Percentiles rank a stretch among this genome's conserved stretches.
Evolutionary conservation across 2,888 invertebrate species (phyloP).

Genomic region (Synanthedon andrenaeformis): DNA sequence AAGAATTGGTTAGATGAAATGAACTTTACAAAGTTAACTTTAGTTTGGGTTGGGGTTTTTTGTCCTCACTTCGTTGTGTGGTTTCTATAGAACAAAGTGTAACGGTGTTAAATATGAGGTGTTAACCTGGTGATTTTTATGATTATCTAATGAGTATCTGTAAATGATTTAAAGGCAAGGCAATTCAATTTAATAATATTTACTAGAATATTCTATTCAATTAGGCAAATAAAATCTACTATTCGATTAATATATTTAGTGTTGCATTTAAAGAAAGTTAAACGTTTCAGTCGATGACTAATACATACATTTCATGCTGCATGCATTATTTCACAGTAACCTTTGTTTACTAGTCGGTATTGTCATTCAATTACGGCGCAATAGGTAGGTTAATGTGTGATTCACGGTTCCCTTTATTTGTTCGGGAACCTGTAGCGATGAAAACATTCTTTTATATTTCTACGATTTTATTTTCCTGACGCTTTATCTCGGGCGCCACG

Average conservation of each 20-base stretch:
- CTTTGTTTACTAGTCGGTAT: conserved; percentile 40
- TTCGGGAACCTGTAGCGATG: conserved; percentile 2
- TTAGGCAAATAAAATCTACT: background rate
- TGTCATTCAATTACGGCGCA: conserved; percentile 28
- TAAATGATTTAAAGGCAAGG: conserved; percentile 10
- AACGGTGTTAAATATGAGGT: no score
- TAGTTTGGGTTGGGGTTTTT: no score
- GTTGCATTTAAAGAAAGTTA: conserved; percentile 15
- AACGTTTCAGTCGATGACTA: conserved; percentile 32
- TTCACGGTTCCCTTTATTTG: conserved; percentile 21
- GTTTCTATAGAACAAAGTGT: no score
- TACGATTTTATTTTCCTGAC: no score
- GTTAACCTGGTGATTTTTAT: no score
- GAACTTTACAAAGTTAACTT: no score
- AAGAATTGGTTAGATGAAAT: no score
- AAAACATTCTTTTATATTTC: no score
- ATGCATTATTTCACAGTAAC: conserved; percentile 46
- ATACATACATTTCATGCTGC: conserved; percentile 44
- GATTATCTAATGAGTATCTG: no score
- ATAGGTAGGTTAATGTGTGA: conserved; percentile 19
- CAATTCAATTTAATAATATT: conserved; percentile 3
- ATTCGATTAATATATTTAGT: background rate
- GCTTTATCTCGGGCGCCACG: no score
- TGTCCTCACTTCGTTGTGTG: no score
- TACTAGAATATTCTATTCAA: conserved; percentile 17